Evolutionary conservation across 92 coral and sea anemone genomes (phyloP), one percentile per base, ranked within the genome.

Genomic region (Zoanthus solanderi): DNA sequence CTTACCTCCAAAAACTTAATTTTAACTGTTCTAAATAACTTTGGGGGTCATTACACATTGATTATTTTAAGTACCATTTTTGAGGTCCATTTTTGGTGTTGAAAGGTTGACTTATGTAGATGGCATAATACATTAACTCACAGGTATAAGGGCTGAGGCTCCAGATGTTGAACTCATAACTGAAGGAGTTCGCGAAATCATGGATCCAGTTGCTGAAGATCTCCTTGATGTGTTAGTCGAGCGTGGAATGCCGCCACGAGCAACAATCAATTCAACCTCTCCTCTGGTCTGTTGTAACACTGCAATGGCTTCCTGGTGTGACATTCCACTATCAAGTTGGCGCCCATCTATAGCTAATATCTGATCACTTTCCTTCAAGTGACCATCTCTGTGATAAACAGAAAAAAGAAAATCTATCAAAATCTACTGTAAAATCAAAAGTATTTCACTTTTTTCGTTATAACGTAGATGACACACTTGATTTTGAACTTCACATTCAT

Each of bases 221-320:
- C 98, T 94, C 4, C 99, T 88, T 45, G 99, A 97, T 69, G 92
- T 61, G 57, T 94, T 90, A 42, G 92, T 78, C 67, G 97, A 86
- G 12, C 99, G 87, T 18, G 97, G 99, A 5, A 95, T 92, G 10
- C 98, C 97, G 31, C 98, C 98, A 75, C 98, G 92, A 45, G 99
- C 98, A 10, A 97, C 98, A 73, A 97, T 91, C 9, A 97, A 96
- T 84, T 97, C 98, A 71, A 97, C 98, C 60, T 92, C 92, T 17
- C 99, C 99, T 71, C 85, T 91, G 17, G 98, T 92, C 90, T 95
- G 95, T 89, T 97, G 99, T 73, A 97, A 75, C 45, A 97, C 94
- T 29, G 93, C 98, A 92, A 97, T 97, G 44, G 99, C 99, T 84
- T 93, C 98, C 61, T 97, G 98, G 80, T 97, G 99, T 9, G 99